Evolutionary conservation across 2,797 vertebrate species (phyloP).

Genomic region (Amblyraja radiata): DNA sequence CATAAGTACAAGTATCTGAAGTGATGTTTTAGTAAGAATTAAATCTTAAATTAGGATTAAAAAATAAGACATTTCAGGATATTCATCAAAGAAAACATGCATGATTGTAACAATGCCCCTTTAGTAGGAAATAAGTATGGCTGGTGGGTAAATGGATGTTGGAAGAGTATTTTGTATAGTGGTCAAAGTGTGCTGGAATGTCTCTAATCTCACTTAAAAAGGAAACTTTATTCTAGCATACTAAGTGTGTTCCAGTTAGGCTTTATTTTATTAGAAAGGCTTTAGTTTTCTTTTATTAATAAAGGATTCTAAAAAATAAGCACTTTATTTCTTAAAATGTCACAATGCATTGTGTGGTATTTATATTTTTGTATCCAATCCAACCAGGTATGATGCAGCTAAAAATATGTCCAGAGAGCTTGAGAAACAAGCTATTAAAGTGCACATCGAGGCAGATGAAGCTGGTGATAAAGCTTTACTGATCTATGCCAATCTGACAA

Average conservation of each 20-base stretch:
- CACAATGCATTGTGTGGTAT: background rate
- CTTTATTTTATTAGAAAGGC: no score
- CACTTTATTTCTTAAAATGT: no score
- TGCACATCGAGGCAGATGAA: constrained; percentile 76
- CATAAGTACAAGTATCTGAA: no score
- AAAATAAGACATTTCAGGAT: background rate
- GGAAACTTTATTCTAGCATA: background rate
- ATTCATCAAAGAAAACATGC: no score
- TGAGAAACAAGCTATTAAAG: constrained; percentile 80
- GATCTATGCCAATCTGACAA: constrained; percentile 84
- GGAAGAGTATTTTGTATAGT: background rate
- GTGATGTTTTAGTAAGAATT: background rate
- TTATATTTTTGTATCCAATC: background rate
- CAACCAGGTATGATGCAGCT: constrained; percentile 78
- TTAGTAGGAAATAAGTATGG: background rate
- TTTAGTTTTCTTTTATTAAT: background rate
- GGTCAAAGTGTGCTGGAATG: no score
- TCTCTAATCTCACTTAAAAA: background rate
- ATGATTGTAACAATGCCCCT: background rate
- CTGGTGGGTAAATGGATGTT: background rate
- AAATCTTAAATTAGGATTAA: background rate
- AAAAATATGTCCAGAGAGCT: constrained; percentile 81
- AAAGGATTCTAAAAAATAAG: background rate
- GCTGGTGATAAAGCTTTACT: constrained; percentile 78
- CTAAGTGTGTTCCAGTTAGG: background rate